Base-by-base conservation (phyloP, 2,113 vertebrate genomes). In the Nipponia nippon region DNA sequence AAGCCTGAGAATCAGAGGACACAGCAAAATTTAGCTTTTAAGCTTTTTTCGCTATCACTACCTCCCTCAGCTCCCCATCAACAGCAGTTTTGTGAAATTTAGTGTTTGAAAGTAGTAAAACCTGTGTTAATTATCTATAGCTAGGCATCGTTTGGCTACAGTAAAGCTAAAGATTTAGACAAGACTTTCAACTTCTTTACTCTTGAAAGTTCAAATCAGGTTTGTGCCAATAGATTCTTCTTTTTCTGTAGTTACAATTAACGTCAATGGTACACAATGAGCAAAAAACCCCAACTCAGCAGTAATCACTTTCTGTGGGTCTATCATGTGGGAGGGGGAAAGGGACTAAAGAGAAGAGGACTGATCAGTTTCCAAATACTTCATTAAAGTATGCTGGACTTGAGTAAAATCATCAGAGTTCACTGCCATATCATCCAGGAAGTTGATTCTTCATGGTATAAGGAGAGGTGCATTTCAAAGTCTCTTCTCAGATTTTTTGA, bases 381-480 rank as follows among this genome's bases (percentile, higher is more conserved):
- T 80, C 32, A 18, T 56, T 79, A 15, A 67, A 26, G n/a, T 44
- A 10, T 80, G 29, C 71, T 67, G 52, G 52, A 46, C 40, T 29
- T 79, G 58, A 58, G 50, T 62, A 36, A 62, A 92, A 40, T 62
- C 58, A 52, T 61, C 8, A 7, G 50, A 56, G 63, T 67, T 73
- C 67, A 16, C 56, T 65, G 47, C 71, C 16, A 1, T 47, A 7
- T 83, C 40, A 69, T 52, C 47, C 76, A 77, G 87, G 67, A 87
- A 84, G 61, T 18, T 83, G 75, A 32, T 94, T 55, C 75, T 85
- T 63, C 32, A 4, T 58, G 27, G 36, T 88, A 38, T 34, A 32
- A 95, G 90, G 65, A 61, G 84, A 92, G 38, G 40, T 70, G 13
- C 69, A 53, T 96, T 97, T 94, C 90, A 95, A 90, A 75, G 93